These are phyloP conservation scores for Rotaria magnacalcarata DNA, from an alignment of 2,888 invertebrate genomes.

Conservation along the genomic window DNA sequence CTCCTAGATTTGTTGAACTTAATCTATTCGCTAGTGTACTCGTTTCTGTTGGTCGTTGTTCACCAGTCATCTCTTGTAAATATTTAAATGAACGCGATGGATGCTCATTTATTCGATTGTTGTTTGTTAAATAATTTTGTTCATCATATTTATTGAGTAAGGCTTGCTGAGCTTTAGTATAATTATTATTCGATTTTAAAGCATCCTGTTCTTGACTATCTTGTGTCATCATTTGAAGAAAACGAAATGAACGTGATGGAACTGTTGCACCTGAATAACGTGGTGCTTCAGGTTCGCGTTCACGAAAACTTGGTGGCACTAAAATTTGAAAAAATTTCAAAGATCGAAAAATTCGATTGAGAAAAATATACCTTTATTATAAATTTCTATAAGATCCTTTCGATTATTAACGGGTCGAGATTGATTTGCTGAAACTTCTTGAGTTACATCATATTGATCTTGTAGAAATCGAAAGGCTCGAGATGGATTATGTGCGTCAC, in stretches of 20 bases:
- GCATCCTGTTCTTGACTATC: neutral
- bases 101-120: neutral
- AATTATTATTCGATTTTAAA: neutral
- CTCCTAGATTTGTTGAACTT: neutral
- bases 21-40: neutral
- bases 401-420: neutral
- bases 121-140: neutral
- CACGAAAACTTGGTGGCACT: constrained; percentile 43
- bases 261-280: constrained; percentile 38
- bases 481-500: neutral
- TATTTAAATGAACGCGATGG: constrained; percentile 46
- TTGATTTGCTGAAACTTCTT: neutral
- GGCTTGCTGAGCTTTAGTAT: neutral
- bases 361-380: neutral
- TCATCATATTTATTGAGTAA: neutral
- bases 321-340: neutral
- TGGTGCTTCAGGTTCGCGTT: constrained; percentile 39
- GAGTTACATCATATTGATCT: neutral
- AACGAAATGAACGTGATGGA: constrained; percentile 43
- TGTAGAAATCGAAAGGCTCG: neutral
- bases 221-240: constrained; percentile 45
- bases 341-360: no score
- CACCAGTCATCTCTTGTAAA: constrained; percentile 43
- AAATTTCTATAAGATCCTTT: constrained; percentile 6
- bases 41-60: neutral